These are phyloP conservation scores for Bubalus kerabau DNA, from an alignment of 2,113 vertebrate genomes.

Conservation along the genomic window DNA sequence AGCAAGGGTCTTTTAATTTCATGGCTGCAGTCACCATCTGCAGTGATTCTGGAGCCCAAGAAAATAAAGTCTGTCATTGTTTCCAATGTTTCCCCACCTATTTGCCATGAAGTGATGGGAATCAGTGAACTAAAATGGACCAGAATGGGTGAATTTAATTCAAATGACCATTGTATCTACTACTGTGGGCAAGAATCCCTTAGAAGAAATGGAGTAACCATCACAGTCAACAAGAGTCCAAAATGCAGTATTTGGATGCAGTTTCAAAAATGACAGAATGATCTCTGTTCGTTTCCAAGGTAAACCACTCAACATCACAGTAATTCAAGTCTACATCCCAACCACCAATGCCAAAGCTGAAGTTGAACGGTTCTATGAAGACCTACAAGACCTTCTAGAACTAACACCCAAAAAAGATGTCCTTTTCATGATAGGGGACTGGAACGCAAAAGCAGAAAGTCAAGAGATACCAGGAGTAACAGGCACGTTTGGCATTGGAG, in stretches of 20 bases:
- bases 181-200: neutral
- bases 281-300: neutral
- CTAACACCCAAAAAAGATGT: neutral
- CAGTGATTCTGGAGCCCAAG: neutral
- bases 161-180: neutral
- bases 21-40: neutral
- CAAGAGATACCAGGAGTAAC: neutral
- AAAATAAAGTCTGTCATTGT: neutral
- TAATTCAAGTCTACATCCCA: neutral
- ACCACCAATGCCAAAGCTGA: neutral
- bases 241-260: neutral
- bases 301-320: neutral
- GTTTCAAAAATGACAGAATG: neutral
- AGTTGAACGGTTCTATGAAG: neutral
- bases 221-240: neutral
- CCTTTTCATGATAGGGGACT: neutral
- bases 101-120: neutral
- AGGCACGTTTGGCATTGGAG: neutral
- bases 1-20: neutral
- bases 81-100: neutral
- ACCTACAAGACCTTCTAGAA: neutral
- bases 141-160: neutral
- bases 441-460: neutral
- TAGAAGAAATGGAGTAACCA: neutral
- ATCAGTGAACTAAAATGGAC: neutral